Base-by-base conservation (phyloP, 1,140 invertebrate genomes). In the Calycopis cecrops region DNA sequence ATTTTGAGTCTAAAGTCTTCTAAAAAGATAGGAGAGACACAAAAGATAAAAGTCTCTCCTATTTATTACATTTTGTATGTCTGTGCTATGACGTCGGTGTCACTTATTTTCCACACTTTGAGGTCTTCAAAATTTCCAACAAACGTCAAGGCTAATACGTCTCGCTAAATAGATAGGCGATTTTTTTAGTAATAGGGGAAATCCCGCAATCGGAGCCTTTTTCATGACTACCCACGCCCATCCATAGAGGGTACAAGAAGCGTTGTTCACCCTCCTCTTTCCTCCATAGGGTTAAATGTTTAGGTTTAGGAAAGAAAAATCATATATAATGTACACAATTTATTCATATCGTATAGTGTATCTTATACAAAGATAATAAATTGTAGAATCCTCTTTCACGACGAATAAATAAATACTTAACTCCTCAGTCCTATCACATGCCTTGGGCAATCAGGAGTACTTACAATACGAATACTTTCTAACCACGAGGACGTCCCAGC, bases 351-450 rank as follows among this genome's bases (percentile, higher is more conserved):
- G 79, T 82, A 86, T 83, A 80, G 72, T 67, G 68, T 82, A 75
- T 86, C 77, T 85, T 87, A 87, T 85, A 87, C 81, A 87, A 87
- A 85, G 81, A 78, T 84, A 82, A 87, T 87, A 87, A 87, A 85
- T 84, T 87, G 84, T 87, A 87, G 85, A 85, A 83, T 85, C 77
- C 76, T 80, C 75, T 76, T 76, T 82, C 72, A 65, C 79, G 79
- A 76, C 82, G 83, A 87, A 87, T 87, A 87, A 87, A 87, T 87
- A 87, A 76, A 84, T 85, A 85, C 64, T 68, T 71, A 75, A 69
- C 72, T 77, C 72, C 62, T 81, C 73, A 83, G 76, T 84, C 71
- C 73, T 81, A 84, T 83, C 79, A 78, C 77, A 73, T 75, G 77
- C 80, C 77, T 65, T 60, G 71, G 74, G 69, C 73, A 77, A 75